Base-by-base conservation (phyloP, 2,113 vertebrate species). In the Falcunculus frontatus region DNA sequence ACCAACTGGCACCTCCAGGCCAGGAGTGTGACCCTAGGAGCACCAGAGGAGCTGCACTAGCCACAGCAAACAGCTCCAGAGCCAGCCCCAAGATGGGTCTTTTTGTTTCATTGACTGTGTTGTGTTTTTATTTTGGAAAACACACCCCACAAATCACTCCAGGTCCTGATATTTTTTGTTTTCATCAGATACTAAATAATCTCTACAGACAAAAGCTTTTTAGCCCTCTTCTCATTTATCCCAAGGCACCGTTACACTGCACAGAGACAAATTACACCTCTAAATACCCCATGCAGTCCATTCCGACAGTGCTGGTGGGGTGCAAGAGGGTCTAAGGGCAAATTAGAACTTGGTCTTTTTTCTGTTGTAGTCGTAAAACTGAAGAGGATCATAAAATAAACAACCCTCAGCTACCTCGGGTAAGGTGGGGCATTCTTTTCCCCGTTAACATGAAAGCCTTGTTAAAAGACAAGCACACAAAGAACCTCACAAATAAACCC, bases 341-440 rank as follows among this genome's bases (percentile, higher is more conserved):
- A 94, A 96, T 87, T 19, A 94, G 39, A 90, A 76, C 30, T 74
- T 9, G 13, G 46, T 17, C 6, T 20, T 68, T 85, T 93, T 74
- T 49, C 64, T 83, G 1, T 65, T 44, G 19, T n/a, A 67, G 35
- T n/a, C 26, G 68, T 75, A 47, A 81, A 92, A 96, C 89, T 72
- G 76, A 90, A 93, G 56, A 60, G 70, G 81, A 64, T 76, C 87
- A 35, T 76, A 67, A 94, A 94, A 82, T 35, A 81, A 92, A 70
- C 72, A 92, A 42, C 64, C 60, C 53, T 78, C 72, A 74, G 63
- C 59, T 33, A 78, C 37, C 70, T 55, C 52, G 9, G 73, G 20
- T 63, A 82, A 97, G 94, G 94, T 95, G 95, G 91, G 87, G 93
- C 95, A n/a, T 59, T 63, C 87, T 64, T 41, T 42, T 64, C 80